Evolutionary conservation across 1,140 invertebrate genomes (phyloP).

Genomic region (Lerema accius): DNA sequence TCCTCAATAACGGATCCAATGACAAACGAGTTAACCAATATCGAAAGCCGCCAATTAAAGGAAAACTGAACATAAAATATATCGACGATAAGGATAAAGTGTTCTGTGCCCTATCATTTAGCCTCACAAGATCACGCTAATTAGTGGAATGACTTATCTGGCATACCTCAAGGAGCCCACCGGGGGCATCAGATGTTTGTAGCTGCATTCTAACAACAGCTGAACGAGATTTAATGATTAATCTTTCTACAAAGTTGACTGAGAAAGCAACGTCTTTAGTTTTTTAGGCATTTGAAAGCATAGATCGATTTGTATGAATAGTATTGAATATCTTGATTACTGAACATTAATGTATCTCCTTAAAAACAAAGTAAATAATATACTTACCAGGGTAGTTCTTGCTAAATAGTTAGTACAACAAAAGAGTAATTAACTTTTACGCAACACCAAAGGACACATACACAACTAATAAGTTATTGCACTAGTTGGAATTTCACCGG

Average conservation of each 20-base stretch:
- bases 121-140: constrained; percentile 47
- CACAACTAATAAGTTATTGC: constrained; percentile 7
- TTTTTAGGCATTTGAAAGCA: too few species aligned
- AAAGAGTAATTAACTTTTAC: background rate
- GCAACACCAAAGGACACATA: background rate
- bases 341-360: too few species aligned
- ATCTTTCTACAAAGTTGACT: constrained; percentile 29
- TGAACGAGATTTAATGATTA: constrained; percentile 43
- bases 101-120: constrained; percentile 43
- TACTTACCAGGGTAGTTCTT: too few species aligned
- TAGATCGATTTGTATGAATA: too few species aligned
- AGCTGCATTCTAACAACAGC: constrained; percentile 35
- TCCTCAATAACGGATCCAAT: constrained; percentile 31
- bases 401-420: too few species aligned
- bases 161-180: constrained; percentile 42
- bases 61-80: constrained; percentile 40
- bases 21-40: constrained; percentile 36
- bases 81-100: constrained; percentile 43
- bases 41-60: constrained; percentile 36
- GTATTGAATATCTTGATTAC: too few species aligned
- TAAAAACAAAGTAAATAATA: too few species aligned
- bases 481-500: constrained; percentile 46
- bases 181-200: constrained; percentile 36
- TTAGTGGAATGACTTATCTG: constrained; percentile 48
- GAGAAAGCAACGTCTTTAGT: constrained; percentile 6